Percentiles rank a stretch among this genome's conserved stretches.
phyloP scores from a whole-genome alignment of 2,113 vertebrate genomes.

The Poecilia latipinna region DNA sequence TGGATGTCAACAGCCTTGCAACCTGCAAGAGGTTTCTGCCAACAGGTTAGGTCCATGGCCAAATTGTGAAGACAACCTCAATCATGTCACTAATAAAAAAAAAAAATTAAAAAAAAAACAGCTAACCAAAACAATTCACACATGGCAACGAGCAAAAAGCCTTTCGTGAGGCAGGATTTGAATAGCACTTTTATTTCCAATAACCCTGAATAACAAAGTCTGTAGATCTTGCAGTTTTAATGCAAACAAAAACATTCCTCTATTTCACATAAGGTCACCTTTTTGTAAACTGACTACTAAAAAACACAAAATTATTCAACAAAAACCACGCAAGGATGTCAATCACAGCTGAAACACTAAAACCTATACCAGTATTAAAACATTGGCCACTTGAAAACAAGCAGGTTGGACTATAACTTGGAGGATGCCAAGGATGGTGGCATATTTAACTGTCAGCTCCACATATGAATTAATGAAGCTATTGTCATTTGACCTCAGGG shows the following conservation, averaged over 20 bases:
- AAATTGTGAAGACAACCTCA: slow-evolving; percentile 36
- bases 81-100: not conserved
- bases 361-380: slow-evolving; percentile 6
- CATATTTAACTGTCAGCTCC: slow-evolving; percentile 42
- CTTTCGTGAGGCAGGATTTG: slow-evolving; percentile 23
- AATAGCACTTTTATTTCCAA: slow-evolving; percentile 19
- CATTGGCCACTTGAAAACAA: slow-evolving; percentile 14
- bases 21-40: slow-evolving; percentile 29
- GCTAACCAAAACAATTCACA: slow-evolving; percentile 10
- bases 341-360: not conserved
- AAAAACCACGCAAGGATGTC: not conserved
- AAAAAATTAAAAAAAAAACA: slow-evolving; percentile 3
- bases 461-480: slow-evolving; percentile 56
- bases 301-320: not conserved
- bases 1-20: slow-evolving; percentile 19
- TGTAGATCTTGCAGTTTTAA: not conserved
- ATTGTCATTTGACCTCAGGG: slow-evolving; percentile 66
- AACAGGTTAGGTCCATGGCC: slow-evolving; percentile 35
- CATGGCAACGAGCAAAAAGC: slow-evolving; percentile 26
- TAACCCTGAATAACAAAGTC: slow-evolving; percentile 19
- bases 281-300: not conserved
- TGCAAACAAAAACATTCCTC: not conserved
- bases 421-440: not conserved
- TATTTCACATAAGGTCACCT: not conserved
- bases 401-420: not conserved